These are phyloP conservation scores for Garrulus glandarius DNA, from an alignment of 2,797 vertebrate species.

Conservation along the genomic window DNA sequence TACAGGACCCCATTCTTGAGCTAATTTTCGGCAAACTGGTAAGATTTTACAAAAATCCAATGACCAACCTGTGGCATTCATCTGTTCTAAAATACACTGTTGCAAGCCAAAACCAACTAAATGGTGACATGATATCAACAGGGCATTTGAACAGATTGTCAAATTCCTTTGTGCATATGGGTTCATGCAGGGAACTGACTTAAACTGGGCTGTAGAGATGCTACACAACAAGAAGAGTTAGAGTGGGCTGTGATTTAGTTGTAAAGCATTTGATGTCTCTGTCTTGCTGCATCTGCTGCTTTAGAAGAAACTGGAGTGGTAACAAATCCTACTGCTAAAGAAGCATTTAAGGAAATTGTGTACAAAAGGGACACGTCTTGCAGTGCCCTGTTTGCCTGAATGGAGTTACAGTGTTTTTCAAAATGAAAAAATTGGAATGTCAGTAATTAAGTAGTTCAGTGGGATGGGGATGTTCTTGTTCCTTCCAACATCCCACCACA, in stretches of 20 bases:
- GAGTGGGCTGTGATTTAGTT: background rate
- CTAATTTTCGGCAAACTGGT: background rate
- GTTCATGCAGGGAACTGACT: background rate
- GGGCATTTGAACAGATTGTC: background rate
- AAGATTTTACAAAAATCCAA: background rate
- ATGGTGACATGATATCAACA: background rate
- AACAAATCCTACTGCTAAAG: background rate
- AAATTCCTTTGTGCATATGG: background rate
- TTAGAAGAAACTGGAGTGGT: background rate
- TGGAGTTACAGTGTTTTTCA: background rate
- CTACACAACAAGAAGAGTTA: background rate
- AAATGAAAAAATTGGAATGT: background rate
- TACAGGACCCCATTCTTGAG: background rate
- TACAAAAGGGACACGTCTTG: accelerated
- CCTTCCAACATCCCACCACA: background rate
- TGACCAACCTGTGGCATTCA: background rate
- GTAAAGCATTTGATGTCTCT: background rate
- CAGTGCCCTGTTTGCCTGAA: background rate
- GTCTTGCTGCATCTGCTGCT: background rate
- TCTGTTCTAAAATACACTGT: background rate
- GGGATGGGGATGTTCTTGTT: background rate
- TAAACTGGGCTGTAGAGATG: background rate
- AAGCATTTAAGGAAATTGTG: background rate
- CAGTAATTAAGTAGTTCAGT: background rate
- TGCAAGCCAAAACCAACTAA: background rate